phyloP scores from a whole-genome alignment of 1,140 invertebrate genomes.

The Brachionus asplanchnoidis region DNA sequence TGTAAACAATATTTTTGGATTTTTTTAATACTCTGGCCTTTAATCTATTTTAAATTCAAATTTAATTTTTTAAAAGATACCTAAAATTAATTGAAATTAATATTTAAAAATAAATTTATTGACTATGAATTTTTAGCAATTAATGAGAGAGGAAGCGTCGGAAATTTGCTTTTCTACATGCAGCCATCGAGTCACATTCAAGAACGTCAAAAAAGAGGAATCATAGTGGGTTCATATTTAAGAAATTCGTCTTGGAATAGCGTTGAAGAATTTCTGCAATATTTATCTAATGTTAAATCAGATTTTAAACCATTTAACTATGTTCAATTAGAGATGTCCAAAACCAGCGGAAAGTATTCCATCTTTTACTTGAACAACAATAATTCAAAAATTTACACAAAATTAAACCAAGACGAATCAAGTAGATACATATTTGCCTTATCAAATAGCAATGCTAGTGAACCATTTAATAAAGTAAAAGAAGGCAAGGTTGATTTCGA shows the following conservation, averaged over 20 bases:
- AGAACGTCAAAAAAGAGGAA: slow-evolving; percentile 22
- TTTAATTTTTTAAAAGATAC: too few species aligned
- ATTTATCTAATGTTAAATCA: slow-evolving; percentile 9
- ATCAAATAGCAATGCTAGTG: slow-evolving; percentile 16
- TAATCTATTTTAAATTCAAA: too few species aligned
- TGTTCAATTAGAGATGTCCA: slow-evolving; percentile 9
- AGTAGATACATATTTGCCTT: not conserved
- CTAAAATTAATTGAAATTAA: too few species aligned
- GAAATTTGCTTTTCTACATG: slow-evolving; percentile 37
- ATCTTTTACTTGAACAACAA: slow-evolving; percentile 33
- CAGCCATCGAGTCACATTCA: not conserved
- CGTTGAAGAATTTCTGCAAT: not conserved
- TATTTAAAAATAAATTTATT: too few species aligned
- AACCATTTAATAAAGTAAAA: slow-evolving; percentile 16
- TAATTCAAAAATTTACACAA: not conserved
- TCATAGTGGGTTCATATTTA: not conserved
- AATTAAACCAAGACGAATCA: slow-evolving; percentile 2
- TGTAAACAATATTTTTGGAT: too few species aligned
- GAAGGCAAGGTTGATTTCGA: not conserved
- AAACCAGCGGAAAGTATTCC: slow-evolving; percentile 14
- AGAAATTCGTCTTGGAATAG: slow-evolving; percentile 19
- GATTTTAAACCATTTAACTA: slow-evolving; percentile 41
- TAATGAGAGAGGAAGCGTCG: slow-evolving; percentile 33
- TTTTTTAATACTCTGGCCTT: too few species aligned
- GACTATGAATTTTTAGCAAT: not conserved